Evolutionary conservation across 2,888 invertebrate genomes (phyloP), one percentile per base, ranked within the genome.

Genomic region (Escarpia spicata): DNA sequence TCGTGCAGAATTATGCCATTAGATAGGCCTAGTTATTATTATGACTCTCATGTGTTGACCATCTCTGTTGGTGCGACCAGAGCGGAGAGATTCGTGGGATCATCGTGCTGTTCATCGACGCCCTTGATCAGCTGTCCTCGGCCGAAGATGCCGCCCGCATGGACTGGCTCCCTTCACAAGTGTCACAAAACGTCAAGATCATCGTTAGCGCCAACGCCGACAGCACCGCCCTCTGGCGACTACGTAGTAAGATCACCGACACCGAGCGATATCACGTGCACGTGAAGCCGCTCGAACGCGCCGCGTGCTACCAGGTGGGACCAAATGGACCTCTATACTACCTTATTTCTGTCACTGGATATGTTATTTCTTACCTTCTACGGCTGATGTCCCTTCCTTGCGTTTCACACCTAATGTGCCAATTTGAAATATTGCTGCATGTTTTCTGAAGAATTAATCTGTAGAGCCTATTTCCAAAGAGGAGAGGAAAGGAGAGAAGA

Each of bases 191-290:
- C 91, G 93, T 94, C 75, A 93, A 93, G 90, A 92, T 94, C 89
- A 93, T 94, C 45, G 92, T 93, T 1, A 92, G 93, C n/a, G 93
- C 94, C 37, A 43, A 91, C 44, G 90, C 94, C 45, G 92, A 92
- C 19, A 44, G 92, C 43, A 26, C 58, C 37, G 92, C 75, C 26
- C 19, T 98, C 98, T 0, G 92, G 31, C 45, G 92, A 44, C 92
- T 94, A 1, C 89, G 91, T 26, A 58, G 92, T 26, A 92, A 93
- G 0, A 97, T 99, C 0, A 97, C 98, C 19, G 97, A 98, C 93
- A 75, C 75, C 75, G 98, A 99, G 98, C 98, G 99, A 92, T 98
- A 98, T 95, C 99, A 99, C 95, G 97, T 99, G 26, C 98, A 99
- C 97, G 99, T 99, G 0, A 98, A 97, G 6, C 98, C 98, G 15